Evolutionary conservation across 2,113 vertebrate genomes (phyloP).

Genomic region (Desmodus rotundus): DNA sequence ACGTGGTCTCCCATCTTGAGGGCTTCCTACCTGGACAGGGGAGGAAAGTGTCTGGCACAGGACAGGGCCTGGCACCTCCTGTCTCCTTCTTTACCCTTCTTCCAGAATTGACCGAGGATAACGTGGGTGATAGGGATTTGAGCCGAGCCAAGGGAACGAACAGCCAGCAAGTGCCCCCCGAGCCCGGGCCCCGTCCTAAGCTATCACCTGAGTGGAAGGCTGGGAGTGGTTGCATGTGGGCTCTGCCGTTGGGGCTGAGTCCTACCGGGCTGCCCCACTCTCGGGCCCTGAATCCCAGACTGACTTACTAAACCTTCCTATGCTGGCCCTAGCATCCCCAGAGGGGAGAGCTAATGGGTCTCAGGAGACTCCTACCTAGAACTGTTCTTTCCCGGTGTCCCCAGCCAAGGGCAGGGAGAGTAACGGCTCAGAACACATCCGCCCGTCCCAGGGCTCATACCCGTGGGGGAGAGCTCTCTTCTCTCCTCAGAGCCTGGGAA

Average conservation of each 20-base stretch:
- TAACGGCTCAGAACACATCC: not conserved
- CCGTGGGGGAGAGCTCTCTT: not conserved
- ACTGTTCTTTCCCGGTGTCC: not conserved
- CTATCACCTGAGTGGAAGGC: not conserved
- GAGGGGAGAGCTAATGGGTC: not conserved
- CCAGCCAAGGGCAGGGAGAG: not conserved
- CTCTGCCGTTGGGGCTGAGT: not conserved
- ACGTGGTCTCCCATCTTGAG: not conserved
- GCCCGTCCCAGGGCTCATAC: not conserved
- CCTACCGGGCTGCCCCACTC: too few species aligned
- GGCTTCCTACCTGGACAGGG: not conserved
- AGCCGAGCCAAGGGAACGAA: not conserved
- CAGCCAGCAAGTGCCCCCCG: not conserved
- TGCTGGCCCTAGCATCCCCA: not conserved
- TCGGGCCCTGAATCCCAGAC: not conserved
- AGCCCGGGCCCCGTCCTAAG: not conserved
- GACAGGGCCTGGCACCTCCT: not conserved
- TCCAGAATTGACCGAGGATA: not conserved
- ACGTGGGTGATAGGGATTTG: not conserved
- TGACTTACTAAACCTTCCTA: not conserved
- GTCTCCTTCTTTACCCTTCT: not conserved
- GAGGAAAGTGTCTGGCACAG: not conserved
- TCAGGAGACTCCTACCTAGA: not conserved
- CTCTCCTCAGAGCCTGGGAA: not conserved
- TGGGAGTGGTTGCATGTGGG: too few species aligned